Evolutionary conservation across 2,888 invertebrate species (phyloP), one percentile per base, ranked within the genome.

Genomic region (Uloborus plumipes): DNA sequence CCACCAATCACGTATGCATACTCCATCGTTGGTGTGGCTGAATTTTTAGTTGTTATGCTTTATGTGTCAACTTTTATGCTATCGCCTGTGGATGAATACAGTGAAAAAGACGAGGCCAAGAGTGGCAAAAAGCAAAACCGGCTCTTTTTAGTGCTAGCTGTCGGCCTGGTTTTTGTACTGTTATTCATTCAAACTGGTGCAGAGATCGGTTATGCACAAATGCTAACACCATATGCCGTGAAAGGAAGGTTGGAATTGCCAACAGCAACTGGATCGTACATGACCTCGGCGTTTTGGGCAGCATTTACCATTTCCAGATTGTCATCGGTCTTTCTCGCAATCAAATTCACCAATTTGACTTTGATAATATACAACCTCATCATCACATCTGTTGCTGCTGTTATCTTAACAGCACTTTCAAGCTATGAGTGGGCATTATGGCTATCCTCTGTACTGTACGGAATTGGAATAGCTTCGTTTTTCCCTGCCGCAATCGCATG

Each of bases 401-500:
- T 88, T 3, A 85, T 89, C 13, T 85, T 90, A 11, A 84, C 85
- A 2, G 86, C 88, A 69, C 86, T 87, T 26, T 79, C 86, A 13
- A 77, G 85, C 6, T 78, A 85, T 13, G 87, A 88, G 49, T 85
- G 86, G 20, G 81, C 88, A 39, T 80, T 90, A 64, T 90, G 89
- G 89, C 82, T 88, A 15, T 89, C 89, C 11, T 88, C 89, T 0
- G 86, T 88, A 6, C 84, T 88, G 4, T 85, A 90, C 9, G 90
- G 90, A 3, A 85, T 89, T 4, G 90, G 90, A 16, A 87, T 90
- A 86, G 89, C 90, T 0, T 89, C 90, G 11, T 87, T 89, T 3
- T 89, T 90, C 79, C 90, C 90, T 3, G 88, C 90, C 0, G 88
- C 88, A 18, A 87, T 90, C n/a, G 87, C 89, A 1, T 90, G 90